Percentiles rank a stretch among this genome's conserved stretches.
phyloP scores from a whole-genome alignment of 2,888 invertebrate genomes.

The Acleris sparsana region DNA sequence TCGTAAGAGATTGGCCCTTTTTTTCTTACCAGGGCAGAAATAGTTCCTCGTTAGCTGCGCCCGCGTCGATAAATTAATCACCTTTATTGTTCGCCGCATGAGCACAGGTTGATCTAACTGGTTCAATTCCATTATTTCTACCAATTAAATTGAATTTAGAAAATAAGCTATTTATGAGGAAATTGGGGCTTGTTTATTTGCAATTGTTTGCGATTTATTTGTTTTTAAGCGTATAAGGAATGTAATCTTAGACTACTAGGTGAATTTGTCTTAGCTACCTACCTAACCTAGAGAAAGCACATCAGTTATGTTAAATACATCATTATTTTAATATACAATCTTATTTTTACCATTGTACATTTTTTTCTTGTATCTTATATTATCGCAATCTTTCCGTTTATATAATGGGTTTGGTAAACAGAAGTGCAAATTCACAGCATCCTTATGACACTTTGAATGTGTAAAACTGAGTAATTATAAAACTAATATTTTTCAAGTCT shows the following conservation, averaged over 20 bases:
- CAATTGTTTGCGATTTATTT: constrained; percentile 29
- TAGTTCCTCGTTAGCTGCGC: constrained; percentile 72
- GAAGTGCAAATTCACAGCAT: too few species aligned
- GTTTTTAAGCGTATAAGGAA: constrained; percentile 13
- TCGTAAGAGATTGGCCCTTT: too few species aligned
- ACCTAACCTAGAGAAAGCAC: neutral
- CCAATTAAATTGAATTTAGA: constrained; percentile 33
- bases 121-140: constrained; percentile 32
- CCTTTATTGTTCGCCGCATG: constrained; percentile 70
- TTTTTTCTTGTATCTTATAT: too few species aligned
- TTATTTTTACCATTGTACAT: too few species aligned
- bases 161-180: constrained; percentile 28
- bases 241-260: constrained; percentile 21
- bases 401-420: too few species aligned
- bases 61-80: constrained; percentile 75
- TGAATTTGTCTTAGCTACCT: constrained; percentile 11
- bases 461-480: too few species aligned
- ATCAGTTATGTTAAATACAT: neutral
- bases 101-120: constrained; percentile 52
- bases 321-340: too few species aligned
- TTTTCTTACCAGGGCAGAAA: constrained; percentile 42
- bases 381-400: too few species aligned
- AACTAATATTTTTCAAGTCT: too few species aligned
- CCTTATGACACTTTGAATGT: too few species aligned
- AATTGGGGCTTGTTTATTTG: constrained; percentile 30